Evolutionary conservation across 2,797 vertebrate genomes (phyloP), one percentile per base, ranked within the genome.

Genomic region (Poeciliopsis infans): DNA sequence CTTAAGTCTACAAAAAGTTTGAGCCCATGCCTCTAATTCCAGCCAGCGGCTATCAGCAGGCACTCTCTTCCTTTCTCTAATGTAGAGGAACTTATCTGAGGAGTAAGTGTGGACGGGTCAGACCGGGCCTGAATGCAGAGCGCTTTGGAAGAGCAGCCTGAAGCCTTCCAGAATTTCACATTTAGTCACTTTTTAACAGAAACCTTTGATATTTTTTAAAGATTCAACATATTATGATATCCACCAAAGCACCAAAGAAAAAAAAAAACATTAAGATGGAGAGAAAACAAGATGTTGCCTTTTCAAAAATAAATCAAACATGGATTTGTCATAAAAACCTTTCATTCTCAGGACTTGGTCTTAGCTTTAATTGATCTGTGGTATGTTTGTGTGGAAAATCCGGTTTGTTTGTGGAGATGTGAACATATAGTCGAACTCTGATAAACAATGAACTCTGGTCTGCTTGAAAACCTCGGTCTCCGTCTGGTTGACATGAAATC

Each of bases 1-100:
- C 57, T 33, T 33, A 61, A 61, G 57, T 61, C 57, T 61, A 61
- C 57, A 61, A 61, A 61, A 61, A 61, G 57, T 61, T 61, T 31
- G 28, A 33, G 57, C 2, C 16, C 31, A 33, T 61, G 28, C 57
- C 16, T 61, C 28, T 18, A 61, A 59, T 61, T 61, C 57, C 28
- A 33, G 28, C 57, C 57, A 16, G 57, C 57, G 11, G 57, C 28
- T 61, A 31, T 33, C 28, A 61, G 57, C 28, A 31, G 57, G 31
- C 57, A 7, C 28, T 61, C 28, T 61, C 5, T 61, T 59, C 55
- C 28, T 16, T 31, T 16, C 5, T 61, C 57, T 6, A 61, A 33
- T 61, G 15, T 31, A 16, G 57, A 61, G 31, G 31, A 61, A 61
- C 57, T 33, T 61, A 61, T 61, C 28, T 33, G 57, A 31, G 15